Percentiles rank a stretch among this genome's conserved stretches.
Evolutionary conservation across 2,113 vertebrate genomes (phyloP).

Genomic region (Empidonax alnorum): DNA sequence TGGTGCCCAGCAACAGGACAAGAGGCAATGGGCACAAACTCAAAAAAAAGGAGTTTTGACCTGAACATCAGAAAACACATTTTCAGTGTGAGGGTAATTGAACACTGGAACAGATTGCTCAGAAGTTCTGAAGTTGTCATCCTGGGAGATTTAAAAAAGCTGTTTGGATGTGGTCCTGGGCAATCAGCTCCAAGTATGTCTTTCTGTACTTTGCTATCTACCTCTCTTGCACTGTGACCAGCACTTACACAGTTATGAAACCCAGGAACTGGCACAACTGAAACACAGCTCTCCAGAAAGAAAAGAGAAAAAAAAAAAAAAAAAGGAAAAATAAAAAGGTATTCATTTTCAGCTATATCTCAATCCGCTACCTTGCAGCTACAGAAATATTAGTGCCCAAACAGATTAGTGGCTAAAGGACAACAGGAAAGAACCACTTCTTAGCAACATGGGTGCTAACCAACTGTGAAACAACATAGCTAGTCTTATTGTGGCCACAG

Average conservation of each 20-base stretch:
- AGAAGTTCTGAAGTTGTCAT: background rate
- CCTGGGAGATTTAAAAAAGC: background rate
- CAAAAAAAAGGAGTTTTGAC: background rate
- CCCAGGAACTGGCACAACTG: background rate
- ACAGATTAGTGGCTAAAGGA: background rate
- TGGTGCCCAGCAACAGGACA: background rate
- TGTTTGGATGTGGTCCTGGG: background rate
- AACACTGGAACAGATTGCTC: background rate
- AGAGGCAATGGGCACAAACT: background rate
- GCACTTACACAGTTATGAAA: background rate
- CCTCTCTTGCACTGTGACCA: background rate
- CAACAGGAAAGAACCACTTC: background rate
- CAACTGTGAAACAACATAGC: background rate
- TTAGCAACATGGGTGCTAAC: background rate
- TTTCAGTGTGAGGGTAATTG: accelerated
- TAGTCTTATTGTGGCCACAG: background rate
- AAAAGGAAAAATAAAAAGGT: too few relatives aligned
- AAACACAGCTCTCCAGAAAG: background rate
- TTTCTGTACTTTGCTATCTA: background rate
- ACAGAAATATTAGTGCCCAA: background rate
- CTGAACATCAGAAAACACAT: background rate
- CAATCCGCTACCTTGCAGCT: background rate
- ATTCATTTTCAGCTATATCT: background rate
- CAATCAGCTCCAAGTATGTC: background rate
- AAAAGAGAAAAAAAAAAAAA: too few relatives aligned